These are phyloP conservation scores for Ornithorhynchus anatinus DNA, from an alignment of 2,113 vertebrate genomes.

Conservation along the genomic window DNA sequence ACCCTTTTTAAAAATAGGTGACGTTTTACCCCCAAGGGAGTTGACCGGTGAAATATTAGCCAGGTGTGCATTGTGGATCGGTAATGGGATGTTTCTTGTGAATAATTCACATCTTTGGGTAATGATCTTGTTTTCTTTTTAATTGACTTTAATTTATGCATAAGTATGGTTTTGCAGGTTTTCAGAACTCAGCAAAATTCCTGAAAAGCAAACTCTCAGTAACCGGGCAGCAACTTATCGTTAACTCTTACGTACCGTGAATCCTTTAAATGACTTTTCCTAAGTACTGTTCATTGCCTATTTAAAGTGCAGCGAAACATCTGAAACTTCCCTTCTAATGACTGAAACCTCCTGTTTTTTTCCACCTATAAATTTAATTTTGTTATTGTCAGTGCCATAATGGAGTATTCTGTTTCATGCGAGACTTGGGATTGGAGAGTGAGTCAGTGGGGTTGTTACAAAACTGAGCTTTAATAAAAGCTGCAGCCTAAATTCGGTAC, in stretches of 20 bases:
- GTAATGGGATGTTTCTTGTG: not conserved
- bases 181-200: constrained; percentile 12
- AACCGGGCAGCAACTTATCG: not conserved
- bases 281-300: not conserved
- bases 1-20: not conserved
- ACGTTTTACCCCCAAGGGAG: not conserved
- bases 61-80: not conserved
- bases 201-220: not conserved
- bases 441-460: not conserved
- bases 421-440: not conserved
- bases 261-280: not conserved
- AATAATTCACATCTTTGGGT: not conserved
- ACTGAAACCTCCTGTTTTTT: no score
- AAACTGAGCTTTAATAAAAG: not conserved
- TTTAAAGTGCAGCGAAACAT: no score
- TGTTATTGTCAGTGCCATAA: no score
- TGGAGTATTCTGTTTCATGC: not conserved
- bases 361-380: no score
- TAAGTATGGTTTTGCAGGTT: constrained; percentile 44
- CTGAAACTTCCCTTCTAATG: no score
- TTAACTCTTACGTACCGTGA: not conserved
- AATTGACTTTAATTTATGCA: constrained; percentile 54
- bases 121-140: constrained; percentile 21
- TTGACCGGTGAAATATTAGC: not conserved
- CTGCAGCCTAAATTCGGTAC: not conserved